Base-by-base conservation (phyloP, 2,888 invertebrate species). In the Mongoloraphidia duomilia region DNA sequence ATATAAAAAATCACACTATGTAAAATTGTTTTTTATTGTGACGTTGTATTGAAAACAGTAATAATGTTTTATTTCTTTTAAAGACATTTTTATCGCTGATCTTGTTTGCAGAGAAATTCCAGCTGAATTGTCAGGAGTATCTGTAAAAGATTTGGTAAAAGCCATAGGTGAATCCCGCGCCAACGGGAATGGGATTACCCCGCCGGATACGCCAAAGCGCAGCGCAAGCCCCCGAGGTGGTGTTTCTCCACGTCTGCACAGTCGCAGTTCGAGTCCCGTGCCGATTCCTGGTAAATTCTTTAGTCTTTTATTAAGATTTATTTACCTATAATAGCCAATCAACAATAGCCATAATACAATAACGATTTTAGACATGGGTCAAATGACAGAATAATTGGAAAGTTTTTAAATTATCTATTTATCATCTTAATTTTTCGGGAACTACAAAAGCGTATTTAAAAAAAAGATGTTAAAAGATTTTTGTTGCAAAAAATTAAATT, bases 141-240 rank as follows among this genome's bases (percentile, higher is more conserved):
- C 82, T 0, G 84, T 84, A 11, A 79, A 82, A 53, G 84, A 84
- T 55, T 65, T 84, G 47, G 83, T 84, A 4, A 80, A 82, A 59
- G 81, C 78, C 0, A 78, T 85, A 61, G 82, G 82, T 1, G 84
- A 84, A 62, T 78, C 79, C 50, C 72, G 82, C 44, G 80, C 80
- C n/a, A 88, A 87, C 67, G 87, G 85, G 2, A 87, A 86, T 63
- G 81, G 81, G 35, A 75, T 77, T 1, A 84, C 83, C 1, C 82
- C 82, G 8, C 80, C 82, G 4, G 77, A 79, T 43, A 82, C 82
- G 1, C 80, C 81, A 6, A 72, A 74, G 46, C 59, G 73, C 55
- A 71, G 70, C 50, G 72, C 70, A 35, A 74, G 74, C 52, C 74
- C 75, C 8, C 68, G 70, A 56, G 67, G 66, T 57, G 66, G 65